Conservation (phyloP, 2,113 vertebrate species). For the Myiozetetes cayanensis region DNA sequence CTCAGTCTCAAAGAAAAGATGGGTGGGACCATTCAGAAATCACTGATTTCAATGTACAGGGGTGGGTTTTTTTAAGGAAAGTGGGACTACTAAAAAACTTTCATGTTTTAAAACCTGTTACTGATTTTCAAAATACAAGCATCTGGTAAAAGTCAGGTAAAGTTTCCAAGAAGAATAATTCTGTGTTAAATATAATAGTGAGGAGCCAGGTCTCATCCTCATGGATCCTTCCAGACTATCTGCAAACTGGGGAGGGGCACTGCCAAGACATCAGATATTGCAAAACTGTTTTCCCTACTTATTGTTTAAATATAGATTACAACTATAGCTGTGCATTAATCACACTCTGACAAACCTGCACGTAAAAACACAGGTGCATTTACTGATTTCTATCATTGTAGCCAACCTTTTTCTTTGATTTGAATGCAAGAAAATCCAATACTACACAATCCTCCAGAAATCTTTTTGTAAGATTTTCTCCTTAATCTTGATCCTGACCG, state of each 20-base stretch:
- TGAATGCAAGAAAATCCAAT: not conserved
- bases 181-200: not conserved
- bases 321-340: not conserved
- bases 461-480: slow-evolving; percentile 7
- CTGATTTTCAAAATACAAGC: not conserved
- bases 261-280: not conserved
- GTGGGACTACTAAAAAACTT: not conserved
- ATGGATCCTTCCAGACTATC: not conserved
- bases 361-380: not conserved
- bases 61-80: not conserved
- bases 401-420: not conserved
- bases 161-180: not conserved
- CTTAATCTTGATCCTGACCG: not conserved
- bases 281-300: not conserved
- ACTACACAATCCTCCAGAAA: not conserved
- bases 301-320: not conserved
- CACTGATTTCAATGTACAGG: not conserved
- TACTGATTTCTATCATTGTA: not conserved
- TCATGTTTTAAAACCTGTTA: not conserved
- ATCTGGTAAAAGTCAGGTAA: not conserved
- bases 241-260: not conserved
- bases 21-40: not conserved
- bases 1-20: not conserved
- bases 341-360: not conserved
- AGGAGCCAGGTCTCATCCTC: not conserved